These are phyloP conservation scores for Octodon degus DNA, from an alignment of 2,113 vertebrate genomes.

Conservation along the genomic window DNA sequence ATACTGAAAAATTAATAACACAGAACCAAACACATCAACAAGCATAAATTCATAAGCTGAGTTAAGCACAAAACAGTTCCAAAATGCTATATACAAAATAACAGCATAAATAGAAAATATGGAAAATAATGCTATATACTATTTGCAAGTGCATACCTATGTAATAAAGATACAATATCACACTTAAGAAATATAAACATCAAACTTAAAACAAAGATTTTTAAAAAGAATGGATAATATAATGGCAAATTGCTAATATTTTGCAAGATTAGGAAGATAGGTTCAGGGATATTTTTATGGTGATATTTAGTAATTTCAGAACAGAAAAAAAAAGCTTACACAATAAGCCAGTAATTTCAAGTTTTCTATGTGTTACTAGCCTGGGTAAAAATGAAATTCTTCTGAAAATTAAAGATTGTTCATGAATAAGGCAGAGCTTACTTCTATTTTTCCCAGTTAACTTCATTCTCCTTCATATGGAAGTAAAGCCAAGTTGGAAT, in stretches of 20 bases:
- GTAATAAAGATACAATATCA: not conserved
- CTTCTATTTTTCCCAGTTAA: not conserved
- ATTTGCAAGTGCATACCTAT: not conserved
- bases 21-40: not conserved
- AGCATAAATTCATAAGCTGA: not conserved
- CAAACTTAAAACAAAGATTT: not conserved
- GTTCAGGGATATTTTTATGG: not conserved
- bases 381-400: not conserved
- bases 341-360: not conserved
- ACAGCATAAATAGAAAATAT: slow-evolving; percentile 22
- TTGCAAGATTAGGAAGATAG: not conserved
- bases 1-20: not conserved
- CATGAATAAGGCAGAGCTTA: not conserved
- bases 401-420: not conserved
- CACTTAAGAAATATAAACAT: not conserved
- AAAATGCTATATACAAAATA: not conserved
- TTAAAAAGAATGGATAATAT: not conserved
- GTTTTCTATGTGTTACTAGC: not conserved
- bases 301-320: not conserved
- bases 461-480: not conserved
- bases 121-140: not conserved
- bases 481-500: not conserved
- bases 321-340: not conserved
- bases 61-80: slow-evolving; percentile 14
- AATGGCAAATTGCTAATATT: slow-evolving; percentile 5